Percentiles rank a stretch among this genome's conserved stretches.
These are phyloP conservation scores for Cryptocephalus moraei DNA, from an alignment of 2,888 invertebrate genomes.

Conservation along the genomic window DNA sequence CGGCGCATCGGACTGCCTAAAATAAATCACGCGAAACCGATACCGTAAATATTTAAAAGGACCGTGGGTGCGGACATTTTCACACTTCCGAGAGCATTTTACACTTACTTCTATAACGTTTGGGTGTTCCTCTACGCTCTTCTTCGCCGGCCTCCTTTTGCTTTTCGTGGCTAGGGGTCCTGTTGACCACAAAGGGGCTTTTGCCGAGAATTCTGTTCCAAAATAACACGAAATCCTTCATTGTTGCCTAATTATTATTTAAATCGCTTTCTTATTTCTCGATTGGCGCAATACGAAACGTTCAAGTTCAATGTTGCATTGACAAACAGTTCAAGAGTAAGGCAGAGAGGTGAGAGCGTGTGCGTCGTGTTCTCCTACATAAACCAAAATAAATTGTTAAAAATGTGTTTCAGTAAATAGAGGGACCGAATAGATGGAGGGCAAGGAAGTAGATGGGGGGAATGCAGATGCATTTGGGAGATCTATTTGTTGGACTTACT, in stretches of 20 bases:
- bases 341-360: background rate
- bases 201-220: slow-evolving; percentile 26
- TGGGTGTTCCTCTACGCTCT: background rate
- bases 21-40: no score
- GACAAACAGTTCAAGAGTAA: background rate
- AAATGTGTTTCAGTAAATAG: background rate
- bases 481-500: no score
- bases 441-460: no score
- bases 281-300: background rate
- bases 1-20: no score
- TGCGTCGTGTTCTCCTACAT: background rate
- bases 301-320: slow-evolving; percentile 9
- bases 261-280: background rate
- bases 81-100: no score
- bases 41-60: no score
- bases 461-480: no score
- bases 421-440: no score
- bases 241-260: slow-evolving; percentile 8
- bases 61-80: no score
- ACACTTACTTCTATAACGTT: slow-evolving; percentile 11
- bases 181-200: slow-evolving; percentile 28
- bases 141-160: slow-evolving; percentile 3
- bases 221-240: slow-evolving; percentile 29
- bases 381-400: slow-evolving; percentile 2
- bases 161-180: slow-evolving; percentile 7